Evolutionary conservation across 2,797 vertebrate genomes (phyloP).

Genomic region (Galago senegalensis): DNA sequence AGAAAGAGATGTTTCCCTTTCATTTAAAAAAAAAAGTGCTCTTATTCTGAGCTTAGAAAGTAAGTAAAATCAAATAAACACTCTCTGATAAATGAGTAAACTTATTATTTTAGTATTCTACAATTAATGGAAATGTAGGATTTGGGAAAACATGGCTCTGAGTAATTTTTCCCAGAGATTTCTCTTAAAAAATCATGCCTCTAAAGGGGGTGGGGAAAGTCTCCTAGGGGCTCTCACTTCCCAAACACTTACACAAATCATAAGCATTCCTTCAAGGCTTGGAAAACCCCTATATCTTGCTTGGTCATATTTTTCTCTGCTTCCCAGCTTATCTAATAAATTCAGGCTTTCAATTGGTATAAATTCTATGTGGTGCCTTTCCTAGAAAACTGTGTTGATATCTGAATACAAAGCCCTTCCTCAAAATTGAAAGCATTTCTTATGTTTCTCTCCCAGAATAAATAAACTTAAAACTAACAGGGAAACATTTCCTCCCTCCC

Average conservation of each 20-base stretch:
- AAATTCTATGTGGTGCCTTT: background rate
- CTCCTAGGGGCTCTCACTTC: background rate
- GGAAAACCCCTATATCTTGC: background rate
- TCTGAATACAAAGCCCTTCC: background rate
- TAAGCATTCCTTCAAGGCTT: conserved; percentile 19
- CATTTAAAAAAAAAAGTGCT: background rate
- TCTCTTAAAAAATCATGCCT: conserved; percentile 20
- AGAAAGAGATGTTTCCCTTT: conserved; percentile 8
- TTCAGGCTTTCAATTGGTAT: background rate
- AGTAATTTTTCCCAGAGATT: background rate
- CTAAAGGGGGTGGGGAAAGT: background rate
- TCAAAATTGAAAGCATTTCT: conserved; percentile 22
- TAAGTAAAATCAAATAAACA: background rate
- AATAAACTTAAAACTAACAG: conserved; percentile 7
- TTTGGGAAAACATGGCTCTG: background rate
- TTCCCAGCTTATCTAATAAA: background rate
- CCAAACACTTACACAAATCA: background rate
- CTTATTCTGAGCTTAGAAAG: background rate
- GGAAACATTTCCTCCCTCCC: conserved; percentile 12
- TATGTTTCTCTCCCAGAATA: conserved; percentile 50
- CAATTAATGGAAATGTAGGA: background rate
- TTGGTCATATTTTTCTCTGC: background rate
- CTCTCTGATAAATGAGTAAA: background rate
- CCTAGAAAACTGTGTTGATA: conserved; percentile 10
- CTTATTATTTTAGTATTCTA: background rate